These are phyloP conservation scores for Hydrozoanthus gracilis DNA, from an alignment of 92 coral and sea anemone species.

Conservation along the genomic window DNA sequence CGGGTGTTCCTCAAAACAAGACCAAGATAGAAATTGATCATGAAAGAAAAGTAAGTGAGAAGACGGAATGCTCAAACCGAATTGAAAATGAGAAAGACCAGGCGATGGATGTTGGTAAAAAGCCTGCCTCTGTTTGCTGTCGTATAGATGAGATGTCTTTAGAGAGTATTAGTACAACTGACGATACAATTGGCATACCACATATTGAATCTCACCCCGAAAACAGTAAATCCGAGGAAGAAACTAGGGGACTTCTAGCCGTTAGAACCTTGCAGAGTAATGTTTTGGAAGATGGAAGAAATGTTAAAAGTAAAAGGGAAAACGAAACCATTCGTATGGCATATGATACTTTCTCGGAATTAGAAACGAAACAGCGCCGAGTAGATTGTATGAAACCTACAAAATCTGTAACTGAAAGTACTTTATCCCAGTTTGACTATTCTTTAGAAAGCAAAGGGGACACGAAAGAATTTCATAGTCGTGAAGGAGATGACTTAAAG, in stretches of 20 bases:
- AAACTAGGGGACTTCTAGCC: not conserved
- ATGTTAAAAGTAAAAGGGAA: not conserved
- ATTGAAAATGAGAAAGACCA: not conserved
- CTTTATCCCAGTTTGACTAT: not conserved
- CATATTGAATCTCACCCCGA: constrained; percentile 2
- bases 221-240: no score
- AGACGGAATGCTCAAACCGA: not conserved
- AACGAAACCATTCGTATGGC: not conserved
- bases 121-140: not conserved
- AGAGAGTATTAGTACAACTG: not conserved
- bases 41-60: not conserved
- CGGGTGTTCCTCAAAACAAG: not conserved
- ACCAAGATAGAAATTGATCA: not conserved
- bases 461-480: not conserved
- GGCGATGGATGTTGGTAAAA: not conserved
- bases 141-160: not conserved
- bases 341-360: not conserved
- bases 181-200: no score
- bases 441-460: not conserved
- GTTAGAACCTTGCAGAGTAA: not conserved
- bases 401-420: not conserved
- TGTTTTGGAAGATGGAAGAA: not conserved
- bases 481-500: not conserved
- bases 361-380: not conserved
- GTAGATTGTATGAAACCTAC: not conserved